Conservation (phyloP, 2,888 invertebrate genomes). For the Acanthococcus lagerstroemiae region DNA sequence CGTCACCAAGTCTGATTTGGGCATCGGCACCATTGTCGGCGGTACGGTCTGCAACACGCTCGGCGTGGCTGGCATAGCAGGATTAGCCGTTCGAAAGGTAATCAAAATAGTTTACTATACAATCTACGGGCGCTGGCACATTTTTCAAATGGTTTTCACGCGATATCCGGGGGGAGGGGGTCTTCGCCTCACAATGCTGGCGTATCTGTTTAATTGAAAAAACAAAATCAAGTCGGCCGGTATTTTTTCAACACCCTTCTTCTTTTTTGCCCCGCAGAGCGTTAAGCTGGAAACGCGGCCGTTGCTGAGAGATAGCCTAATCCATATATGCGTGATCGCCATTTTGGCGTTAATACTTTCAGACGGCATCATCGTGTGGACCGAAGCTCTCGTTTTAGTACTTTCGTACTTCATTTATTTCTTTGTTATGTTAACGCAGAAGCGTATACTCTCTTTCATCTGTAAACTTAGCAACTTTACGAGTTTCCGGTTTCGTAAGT, state of each 20-base stretch:
- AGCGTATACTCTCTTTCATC: slow-evolving; percentile 35
- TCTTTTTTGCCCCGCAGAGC: slow-evolving; percentile 46
- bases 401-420: slow-evolving; percentile 64
- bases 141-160: too few relatives aligned
- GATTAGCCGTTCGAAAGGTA: slow-evolving; percentile 61
- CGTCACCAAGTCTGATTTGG: slow-evolving; percentile 69
- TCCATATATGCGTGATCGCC: slow-evolving; percentile 62
- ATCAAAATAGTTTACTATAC: slow-evolving; percentile 34
- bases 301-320: slow-evolving; percentile 65
- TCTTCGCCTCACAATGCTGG: too few relatives aligned
- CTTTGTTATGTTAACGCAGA: slow-evolving; percentile 51
- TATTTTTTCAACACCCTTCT: neutral
- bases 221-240: neutral
- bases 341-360: slow-evolving; percentile 61
- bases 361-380: slow-evolving; percentile 70
- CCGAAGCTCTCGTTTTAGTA: slow-evolving; percentile 62
- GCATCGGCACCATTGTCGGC: slow-evolving; percentile 77
- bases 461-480: slow-evolving; percentile 33
- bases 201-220: neutral
- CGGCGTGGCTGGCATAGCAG: slow-evolving; percentile 71
- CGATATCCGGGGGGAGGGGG: too few relatives aligned
- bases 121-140: too few relatives aligned
- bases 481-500: slow-evolving; percentile 30
- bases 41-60: slow-evolving; percentile 79
- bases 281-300: slow-evolving; percentile 70